Evolutionary conservation across 2,888 invertebrate genomes (phyloP).

Genomic region (Drosophila dives): DNA sequence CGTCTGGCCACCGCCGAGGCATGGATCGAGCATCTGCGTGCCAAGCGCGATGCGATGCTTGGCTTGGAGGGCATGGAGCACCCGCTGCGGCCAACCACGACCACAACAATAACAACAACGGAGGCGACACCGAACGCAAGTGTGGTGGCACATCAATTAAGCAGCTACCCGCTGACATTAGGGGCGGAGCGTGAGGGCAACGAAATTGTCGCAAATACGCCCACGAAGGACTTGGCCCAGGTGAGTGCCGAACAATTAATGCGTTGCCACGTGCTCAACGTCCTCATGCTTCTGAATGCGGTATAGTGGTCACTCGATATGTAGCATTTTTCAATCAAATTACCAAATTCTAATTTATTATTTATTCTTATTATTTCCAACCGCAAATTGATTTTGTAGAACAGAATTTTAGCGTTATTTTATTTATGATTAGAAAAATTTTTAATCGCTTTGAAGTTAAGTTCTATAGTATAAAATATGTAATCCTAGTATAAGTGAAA

Average conservation of each 20-base stretch:
- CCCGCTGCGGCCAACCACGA: slow-evolving; percentile 2
- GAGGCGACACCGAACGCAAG: neutral
- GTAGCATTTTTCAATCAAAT: neutral
- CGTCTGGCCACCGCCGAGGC: slow-evolving; percentile 83
- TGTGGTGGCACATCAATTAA: slow-evolving; percentile 19
- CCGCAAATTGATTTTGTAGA: neutral
- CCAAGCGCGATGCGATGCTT: slow-evolving; percentile 74
- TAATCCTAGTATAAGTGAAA: neutral
- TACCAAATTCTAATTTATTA: neutral
- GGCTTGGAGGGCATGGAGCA: slow-evolving; percentile 60
- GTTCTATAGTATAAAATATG: neutral
- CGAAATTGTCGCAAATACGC: slow-evolving; percentile 74
- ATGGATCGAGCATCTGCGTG: slow-evolving; percentile 83
- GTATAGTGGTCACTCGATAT: neutral
- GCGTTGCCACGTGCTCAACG: slow-evolving; percentile 29
- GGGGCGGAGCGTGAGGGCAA: slow-evolving; percentile 48
- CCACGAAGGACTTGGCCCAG: slow-evolving; percentile 80
- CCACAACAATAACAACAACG: neutral
- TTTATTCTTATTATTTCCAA: neutral
- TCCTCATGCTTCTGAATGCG: neutral
- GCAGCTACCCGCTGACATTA: slow-evolving; percentile 36
- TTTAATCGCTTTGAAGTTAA: neutral
- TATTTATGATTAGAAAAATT: neutral
- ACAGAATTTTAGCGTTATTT: neutral
- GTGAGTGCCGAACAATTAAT: slow-evolving; percentile 66